Evolutionary conservation across 2,888 invertebrate genomes (phyloP), one percentile per base, ranked within the genome.

Genomic region (Empis stercorea): DNA sequence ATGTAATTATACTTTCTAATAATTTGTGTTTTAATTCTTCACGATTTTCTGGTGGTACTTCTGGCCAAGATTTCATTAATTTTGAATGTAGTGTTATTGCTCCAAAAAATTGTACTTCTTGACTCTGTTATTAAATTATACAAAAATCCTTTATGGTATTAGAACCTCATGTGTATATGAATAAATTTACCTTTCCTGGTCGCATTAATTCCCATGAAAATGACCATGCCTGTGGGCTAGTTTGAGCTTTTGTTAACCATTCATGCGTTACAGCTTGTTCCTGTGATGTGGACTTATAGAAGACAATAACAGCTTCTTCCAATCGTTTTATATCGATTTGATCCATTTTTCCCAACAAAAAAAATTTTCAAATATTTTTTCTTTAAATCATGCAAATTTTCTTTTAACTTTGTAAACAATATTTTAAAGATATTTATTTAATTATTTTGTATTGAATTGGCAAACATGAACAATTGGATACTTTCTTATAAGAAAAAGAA

Each of bases 31-130:
- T 83, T 4, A 94, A 70, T 53, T 79, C 78, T 50, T 81, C 79
- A 65, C 87, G 83, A 60, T 84, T 86, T 51, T 83, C 83, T 43
- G 75, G 73, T 10, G 92, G 91, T 23, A 94, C 78, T 71, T 93
- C 91, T 61, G 78, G 75, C 89, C 91, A 94, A 61, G 81, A 83
- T 61, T 87, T 83, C 57, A 87, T 78, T 44, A 95, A 78, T 67
- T 95, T 95, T 1, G 84, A 80, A 60, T 94, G 87, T 17, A 95
- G 68, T 23, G 91, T 91, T 43, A 87, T 87, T 5, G 94, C 94
- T 47, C 87, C 94, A 74, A 89, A 95, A 71, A 91, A 94, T 68
- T 94, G 93, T 30, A 92, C 85, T 72, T 93, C 93, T 54, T 83
- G 81, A 47, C 79, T 76, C 89, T 91, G 65, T 41, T n/a, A 37